Percentiles rank a stretch among this genome's conserved stretches.
Evolutionary conservation across 2,797 vertebrate genomes (phyloP).

Genomic region (Moxostoma hubbsi): DNA sequence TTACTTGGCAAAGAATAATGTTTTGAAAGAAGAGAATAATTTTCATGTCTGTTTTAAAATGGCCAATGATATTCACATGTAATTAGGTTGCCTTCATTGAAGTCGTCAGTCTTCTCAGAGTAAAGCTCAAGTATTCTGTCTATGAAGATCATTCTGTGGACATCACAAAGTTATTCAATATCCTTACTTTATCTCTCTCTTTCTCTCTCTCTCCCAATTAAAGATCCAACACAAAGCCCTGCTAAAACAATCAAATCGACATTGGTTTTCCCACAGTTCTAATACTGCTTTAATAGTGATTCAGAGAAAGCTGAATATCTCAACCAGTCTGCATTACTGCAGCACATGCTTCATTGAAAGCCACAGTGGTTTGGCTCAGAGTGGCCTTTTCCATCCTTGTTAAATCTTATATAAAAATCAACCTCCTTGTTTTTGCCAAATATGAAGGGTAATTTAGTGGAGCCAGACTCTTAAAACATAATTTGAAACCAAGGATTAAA

Average conservation of each 20-base stretch:
- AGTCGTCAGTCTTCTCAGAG: conserved; percentile 8
- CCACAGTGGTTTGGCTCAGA: conserved; percentile 57
- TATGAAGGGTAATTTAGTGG: conserved; percentile 42
- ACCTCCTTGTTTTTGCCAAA: conserved; percentile 55
- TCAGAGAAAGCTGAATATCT: conserved; percentile 44
- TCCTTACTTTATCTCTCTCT: conserved; percentile 29
- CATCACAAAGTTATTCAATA: conserved; percentile 47
- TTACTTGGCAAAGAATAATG: neutral
- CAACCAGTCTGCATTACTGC: conserved; percentile 41
- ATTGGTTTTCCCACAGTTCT: conserved; percentile 48
- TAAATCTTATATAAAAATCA: conserved; percentile 56
- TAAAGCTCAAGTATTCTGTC: conserved; percentile 3
- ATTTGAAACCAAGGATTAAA: conserved; percentile 23
- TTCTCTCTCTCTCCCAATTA: conserved; percentile 13
- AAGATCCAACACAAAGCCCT: conserved; percentile 40
- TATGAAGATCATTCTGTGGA: conserved; percentile 17
- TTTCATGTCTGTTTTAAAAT: neutral
- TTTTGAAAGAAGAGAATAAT: neutral
- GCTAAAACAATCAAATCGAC: conserved; percentile 55
- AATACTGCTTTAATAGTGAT: conserved; percentile 49
- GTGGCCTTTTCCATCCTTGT: conserved; percentile 56
- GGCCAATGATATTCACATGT: neutral
- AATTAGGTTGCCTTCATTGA: neutral
- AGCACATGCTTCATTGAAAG: conserved; percentile 54
- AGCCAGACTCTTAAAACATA: conserved; percentile 45